Conservation (phyloP, 92 coral and sea anemone species). For the Porites cylindrica region DNA sequence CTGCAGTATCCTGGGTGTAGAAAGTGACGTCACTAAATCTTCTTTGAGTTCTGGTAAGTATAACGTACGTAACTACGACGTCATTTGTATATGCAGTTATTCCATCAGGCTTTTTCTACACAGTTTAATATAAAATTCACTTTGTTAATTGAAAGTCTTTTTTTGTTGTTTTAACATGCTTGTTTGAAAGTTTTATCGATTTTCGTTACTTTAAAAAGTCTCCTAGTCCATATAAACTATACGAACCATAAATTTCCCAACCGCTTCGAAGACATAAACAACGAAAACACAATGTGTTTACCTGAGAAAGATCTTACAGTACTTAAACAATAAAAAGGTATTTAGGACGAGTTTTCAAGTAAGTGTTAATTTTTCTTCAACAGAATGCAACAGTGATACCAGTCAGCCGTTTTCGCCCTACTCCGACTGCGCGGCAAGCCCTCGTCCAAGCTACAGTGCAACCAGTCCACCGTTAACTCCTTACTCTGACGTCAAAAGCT, state of each 20-base stretch:
- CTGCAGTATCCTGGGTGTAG: conserved; percentile 27
- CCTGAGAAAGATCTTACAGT: too few species aligned
- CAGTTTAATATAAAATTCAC: too few species aligned
- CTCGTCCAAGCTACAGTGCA: background rate
- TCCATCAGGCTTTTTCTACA: too few species aligned
- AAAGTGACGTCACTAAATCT: background rate
- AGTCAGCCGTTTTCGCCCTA: background rate
- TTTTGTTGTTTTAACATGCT: background rate
- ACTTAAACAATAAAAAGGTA: too few species aligned
- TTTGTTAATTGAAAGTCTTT: background rate
- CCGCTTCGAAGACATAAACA: too few species aligned
- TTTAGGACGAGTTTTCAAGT: too few species aligned
- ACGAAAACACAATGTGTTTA: too few species aligned
- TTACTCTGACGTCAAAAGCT: background rate
- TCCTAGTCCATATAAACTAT: too few species aligned
- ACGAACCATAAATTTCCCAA: too few species aligned
- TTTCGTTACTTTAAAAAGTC: too few species aligned
- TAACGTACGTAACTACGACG: background rate
- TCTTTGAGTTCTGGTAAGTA: conserved; percentile 1
- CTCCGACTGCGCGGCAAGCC: background rate
- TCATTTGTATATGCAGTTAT: background rate
- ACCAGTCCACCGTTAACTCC: background rate
- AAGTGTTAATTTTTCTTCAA: too few species aligned
- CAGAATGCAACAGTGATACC: background rate
- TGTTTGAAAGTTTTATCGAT: background rate